These are phyloP conservation scores for Echinarachnius parma DNA, from an alignment of 53 echinoderm and acorn worm species.

Conservation along the genomic window DNA sequence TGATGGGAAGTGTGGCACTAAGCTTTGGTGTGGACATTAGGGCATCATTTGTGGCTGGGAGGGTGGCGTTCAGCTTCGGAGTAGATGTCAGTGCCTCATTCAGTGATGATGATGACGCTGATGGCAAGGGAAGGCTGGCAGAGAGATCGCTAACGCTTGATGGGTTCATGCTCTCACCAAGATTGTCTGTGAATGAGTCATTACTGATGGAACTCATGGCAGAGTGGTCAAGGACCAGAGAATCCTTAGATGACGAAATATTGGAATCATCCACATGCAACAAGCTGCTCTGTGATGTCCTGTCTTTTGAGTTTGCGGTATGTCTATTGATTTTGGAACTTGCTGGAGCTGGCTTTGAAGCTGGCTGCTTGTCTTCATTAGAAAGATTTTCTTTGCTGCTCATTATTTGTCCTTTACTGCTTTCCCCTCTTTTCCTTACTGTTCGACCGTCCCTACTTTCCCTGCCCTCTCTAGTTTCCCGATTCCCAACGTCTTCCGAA, in stretches of 20 bases:
- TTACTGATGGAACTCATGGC: not conserved
- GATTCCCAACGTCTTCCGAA: constrained; percentile 1
- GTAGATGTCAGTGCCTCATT: too few species aligned
- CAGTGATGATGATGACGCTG: not conserved
- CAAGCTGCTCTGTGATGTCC: too few species aligned
- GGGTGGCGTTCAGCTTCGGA: not conserved
- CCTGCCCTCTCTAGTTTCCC: not conserved
- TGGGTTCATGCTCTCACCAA: too few species aligned
- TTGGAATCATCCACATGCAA: too few species aligned
- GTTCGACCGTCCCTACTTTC: not conserved
- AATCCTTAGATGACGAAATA: constrained; percentile 20
- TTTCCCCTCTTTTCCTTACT: constrained; percentile 6
- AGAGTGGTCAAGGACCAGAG: constrained; percentile 5
- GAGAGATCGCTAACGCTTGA: constrained; percentile 31
- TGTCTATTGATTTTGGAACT: too few species aligned
- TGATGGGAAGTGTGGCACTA: constrained; percentile 21
- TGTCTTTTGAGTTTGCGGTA: too few species aligned
- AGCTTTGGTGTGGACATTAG: not conserved
- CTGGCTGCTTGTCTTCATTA: too few species aligned
- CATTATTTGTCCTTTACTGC: not conserved
- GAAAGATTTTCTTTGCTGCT: too few species aligned
- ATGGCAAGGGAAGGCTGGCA: constrained; percentile 34
- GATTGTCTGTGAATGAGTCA: constrained; percentile 9
- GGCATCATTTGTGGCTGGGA: too few species aligned
- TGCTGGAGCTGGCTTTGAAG: too few species aligned